A percentile compares a stretch with the other conserved stretches of the same genome.
Conservation (phyloP, 2,797 vertebrate genomes). For the Melanotaenia boesemani region DNA sequence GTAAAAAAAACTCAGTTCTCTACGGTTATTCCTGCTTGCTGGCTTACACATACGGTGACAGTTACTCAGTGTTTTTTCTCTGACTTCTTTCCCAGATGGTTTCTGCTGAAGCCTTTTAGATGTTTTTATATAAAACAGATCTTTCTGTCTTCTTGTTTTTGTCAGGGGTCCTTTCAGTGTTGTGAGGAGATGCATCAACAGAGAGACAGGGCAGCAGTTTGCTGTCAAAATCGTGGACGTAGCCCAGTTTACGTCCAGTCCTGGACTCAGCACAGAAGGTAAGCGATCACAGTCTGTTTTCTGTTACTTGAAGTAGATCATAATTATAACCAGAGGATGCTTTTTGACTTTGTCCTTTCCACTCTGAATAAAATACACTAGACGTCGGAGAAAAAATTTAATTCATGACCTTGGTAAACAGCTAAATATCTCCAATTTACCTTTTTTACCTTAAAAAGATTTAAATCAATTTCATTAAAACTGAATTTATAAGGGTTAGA, state of each 20-base stretch:
- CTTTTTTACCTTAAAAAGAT: background rate
- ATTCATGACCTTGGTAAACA: background rate
- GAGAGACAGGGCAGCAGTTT: conserved; percentile 98
- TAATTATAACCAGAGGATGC: background rate
- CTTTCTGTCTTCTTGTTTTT: conserved; percentile 19
- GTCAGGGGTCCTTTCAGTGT: conserved; percentile 97
- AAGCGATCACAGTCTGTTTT: conserved; percentile 55
- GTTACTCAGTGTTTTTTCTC: no score
- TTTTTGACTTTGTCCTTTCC: background rate
- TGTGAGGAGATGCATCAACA: conserved; percentile 98
- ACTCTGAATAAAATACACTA: background rate
- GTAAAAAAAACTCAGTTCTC: no score
- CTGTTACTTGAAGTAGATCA: background rate
- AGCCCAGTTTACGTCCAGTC: conserved; percentile 99
- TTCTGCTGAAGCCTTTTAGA: background rate
- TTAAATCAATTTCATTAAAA: no score
- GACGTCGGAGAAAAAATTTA: background rate
- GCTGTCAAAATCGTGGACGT: conserved; percentile 99
- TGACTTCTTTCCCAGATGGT: background rate
- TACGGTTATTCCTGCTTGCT: no score
- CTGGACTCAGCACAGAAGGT: conserved; percentile 99
- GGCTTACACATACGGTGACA: no score
- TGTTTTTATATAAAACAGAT: background rate
- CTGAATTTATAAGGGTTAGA: no score
- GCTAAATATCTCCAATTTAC: background rate